Evolutionary conservation across 1,140 invertebrate genomes (phyloP), one percentile per base, ranked within the genome.

Genomic region (Caenorhabditis tropicalis): DNA sequence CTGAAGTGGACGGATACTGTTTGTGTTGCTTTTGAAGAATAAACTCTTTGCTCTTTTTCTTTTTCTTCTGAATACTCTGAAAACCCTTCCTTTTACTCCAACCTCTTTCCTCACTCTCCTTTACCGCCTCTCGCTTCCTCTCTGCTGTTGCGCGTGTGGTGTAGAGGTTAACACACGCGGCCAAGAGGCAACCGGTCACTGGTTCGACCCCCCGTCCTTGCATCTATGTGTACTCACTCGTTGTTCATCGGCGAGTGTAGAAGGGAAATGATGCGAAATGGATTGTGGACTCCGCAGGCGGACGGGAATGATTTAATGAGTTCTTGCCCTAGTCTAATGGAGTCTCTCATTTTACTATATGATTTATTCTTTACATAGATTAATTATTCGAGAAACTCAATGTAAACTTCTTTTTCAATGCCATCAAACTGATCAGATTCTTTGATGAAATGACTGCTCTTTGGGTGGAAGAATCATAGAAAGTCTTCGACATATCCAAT

Each of bases 161-260:
- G 19, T 74, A 21, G 65, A 4, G 65, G 65, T 46, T 16, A 74
- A 43, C 6, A 24, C 15, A 12, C 29, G 1, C 0, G 12, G n/a
- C 36, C 21, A 10, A 1, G 19, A 2, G 19, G 15, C 33, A 2
- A 24, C 6, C 9, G 36, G 5, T 74, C 33, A 15, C 36, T 0
- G 53, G 53, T 56, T 56, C 53, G 24, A 74, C 0, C 21, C 21
- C 65, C n/a, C 33, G 39, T 24, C 31, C 5, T 9, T 74, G 65
- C 65, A 74, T 74, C 65, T 43, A 43, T 74, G 65, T 74, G 65
- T 74, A 74, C 65, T 74, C 65, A 24, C 65, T 74, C 65, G 65
- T 74, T n/a, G 33, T 39, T 4, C 15, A 74, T 74, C 36, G 65
- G 27, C n/a, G n/a, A 74, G 65, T 74, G 65, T 74, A 74, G 65